These are phyloP conservation scores for Cantharis rustica DNA, from an alignment of 2,888 invertebrate genomes.

Conservation along the genomic window DNA sequence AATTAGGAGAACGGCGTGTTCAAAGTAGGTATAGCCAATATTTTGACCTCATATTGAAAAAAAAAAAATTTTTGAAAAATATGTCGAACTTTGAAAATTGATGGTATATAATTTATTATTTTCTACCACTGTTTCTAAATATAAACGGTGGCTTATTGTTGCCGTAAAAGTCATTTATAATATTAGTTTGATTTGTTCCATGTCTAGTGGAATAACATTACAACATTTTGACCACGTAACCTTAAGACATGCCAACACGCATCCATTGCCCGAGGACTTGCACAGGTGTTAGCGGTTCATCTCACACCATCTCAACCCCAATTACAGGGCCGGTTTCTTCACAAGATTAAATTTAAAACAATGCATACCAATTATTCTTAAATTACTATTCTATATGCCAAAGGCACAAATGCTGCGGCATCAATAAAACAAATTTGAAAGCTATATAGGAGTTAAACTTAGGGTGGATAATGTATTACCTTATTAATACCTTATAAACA, in stretches of 20 bases:
- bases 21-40: neutral
- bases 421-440: slow-evolving; percentile 23
- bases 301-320: slow-evolving; percentile 54
- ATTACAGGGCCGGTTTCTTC: slow-evolving; percentile 56
- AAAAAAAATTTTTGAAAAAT: too few relatives aligned
- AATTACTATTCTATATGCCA: slow-evolving; percentile 42
- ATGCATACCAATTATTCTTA: slow-evolving; percentile 51
- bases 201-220: slow-evolving; percentile 24
- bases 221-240: slow-evolving; percentile 20
- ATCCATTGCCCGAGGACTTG: slow-evolving; percentile 46
- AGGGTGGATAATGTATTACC: slow-evolving; percentile 22
- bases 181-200: neutral
- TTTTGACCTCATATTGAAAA: neutral
- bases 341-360: slow-evolving; percentile 57
- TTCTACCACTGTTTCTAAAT: neutral
- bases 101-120: neutral
- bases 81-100: neutral
- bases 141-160: neutral
- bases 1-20: neutral
- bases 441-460: slow-evolving; percentile 12
- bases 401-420: slow-evolving; percentile 28
- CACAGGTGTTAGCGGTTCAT: slow-evolving; percentile 53
- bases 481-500: slow-evolving; percentile 10
- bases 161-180: neutral
- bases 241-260: slow-evolving; percentile 49